A percentile compares a stretch with the other conserved stretches of the same genome.
Conservation (phyloP, 2,888 invertebrate species). For the Branchipolynoe longqiensis region DNA sequence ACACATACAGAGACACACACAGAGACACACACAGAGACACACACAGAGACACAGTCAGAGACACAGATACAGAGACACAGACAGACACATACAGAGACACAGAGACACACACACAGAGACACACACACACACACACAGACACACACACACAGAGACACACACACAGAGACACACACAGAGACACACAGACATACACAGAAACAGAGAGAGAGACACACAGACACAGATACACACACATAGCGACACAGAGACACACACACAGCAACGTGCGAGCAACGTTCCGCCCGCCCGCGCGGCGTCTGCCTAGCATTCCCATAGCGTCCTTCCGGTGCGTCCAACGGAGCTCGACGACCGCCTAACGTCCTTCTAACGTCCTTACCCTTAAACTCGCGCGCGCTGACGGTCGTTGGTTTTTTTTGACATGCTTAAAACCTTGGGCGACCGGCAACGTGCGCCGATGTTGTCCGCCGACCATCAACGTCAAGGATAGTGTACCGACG, state of each 20-base stretch:
- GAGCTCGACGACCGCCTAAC: too few species aligned
- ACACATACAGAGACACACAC: not conserved
- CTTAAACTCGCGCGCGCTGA: too few species aligned
- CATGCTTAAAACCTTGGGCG: too few species aligned
- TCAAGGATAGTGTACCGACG: too few species aligned
- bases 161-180: not conserved
- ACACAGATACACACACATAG: not conserved
- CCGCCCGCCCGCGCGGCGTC: too few species aligned
- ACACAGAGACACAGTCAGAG: not conserved
- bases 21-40: not conserved
- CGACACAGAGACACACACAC: not conserved
- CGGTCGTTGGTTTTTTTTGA: too few species aligned
- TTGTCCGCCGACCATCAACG: too few species aligned
- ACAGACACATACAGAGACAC: not conserved
- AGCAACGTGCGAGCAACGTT: too few species aligned
- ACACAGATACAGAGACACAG: not conserved
- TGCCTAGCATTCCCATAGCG: too few species aligned
- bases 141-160: not conserved
- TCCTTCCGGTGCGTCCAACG: too few species aligned
- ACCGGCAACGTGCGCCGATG: too few species aligned
- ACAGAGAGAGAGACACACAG: not conserved
- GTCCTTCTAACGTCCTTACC: too few species aligned
- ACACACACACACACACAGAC: not conserved
- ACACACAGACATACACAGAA: not conserved
- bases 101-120: not conserved